Evolutionary conservation across 1,140 invertebrate genomes (phyloP).

Genomic region (Cyclina sinensis): DNA sequence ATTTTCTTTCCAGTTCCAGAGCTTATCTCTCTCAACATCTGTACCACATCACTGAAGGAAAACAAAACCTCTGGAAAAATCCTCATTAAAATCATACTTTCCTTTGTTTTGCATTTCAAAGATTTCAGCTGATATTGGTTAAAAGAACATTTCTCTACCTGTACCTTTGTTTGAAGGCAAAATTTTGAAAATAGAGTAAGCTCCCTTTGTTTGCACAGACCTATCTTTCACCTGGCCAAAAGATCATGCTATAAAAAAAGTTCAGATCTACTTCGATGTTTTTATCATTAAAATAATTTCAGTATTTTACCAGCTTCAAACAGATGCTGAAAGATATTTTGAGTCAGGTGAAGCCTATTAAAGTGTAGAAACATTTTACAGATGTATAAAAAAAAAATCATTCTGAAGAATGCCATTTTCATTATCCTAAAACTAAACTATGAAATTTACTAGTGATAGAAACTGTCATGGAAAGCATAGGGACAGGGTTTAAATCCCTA

Average conservation of each 20-base stretch:
- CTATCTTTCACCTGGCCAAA: neutral
- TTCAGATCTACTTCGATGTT: neutral
- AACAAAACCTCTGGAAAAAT: slow-evolving; percentile 37
- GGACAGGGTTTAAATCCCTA: too few species aligned
- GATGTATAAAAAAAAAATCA: too few species aligned
- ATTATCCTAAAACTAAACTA: too few species aligned
- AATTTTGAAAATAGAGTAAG: neutral
- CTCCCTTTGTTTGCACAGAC: neutral
- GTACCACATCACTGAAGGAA: slow-evolving; percentile 41
- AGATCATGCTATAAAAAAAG: neutral
- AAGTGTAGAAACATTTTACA: too few species aligned
- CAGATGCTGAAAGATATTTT: neutral
- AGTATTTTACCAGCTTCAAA: too few species aligned
- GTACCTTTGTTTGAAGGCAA: neutral
- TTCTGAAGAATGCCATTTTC: too few species aligned
- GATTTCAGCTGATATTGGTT: slow-evolving; percentile 24
- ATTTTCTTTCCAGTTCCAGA: slow-evolving; percentile 16
- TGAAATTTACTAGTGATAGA: too few species aligned
- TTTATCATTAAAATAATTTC: slow-evolving; percentile 27
- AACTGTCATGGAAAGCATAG: too few species aligned
- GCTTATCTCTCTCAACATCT: slow-evolving; percentile 61
- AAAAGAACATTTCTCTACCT: slow-evolving; percentile 11
- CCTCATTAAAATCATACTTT: slow-evolving; percentile 66
- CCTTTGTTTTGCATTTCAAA: slow-evolving; percentile 53
- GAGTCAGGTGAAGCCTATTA: neutral